Base-by-base conservation (phyloP, 2,797 vertebrate species). In the Meriones psammophilus region DNA sequence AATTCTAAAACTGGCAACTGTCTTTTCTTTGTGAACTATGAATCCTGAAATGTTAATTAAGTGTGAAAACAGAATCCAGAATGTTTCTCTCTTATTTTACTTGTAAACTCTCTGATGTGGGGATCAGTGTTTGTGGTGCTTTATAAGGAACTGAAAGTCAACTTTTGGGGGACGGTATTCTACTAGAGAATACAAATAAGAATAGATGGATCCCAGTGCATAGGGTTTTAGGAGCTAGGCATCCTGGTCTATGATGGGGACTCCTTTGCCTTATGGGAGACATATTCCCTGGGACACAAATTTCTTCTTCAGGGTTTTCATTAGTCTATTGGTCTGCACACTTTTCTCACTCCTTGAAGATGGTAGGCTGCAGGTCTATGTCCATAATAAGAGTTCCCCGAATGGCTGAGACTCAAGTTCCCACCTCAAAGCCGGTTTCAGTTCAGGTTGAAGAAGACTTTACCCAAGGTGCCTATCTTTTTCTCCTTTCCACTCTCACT, bases 11-110 rank as follows among this genome's bases (percentile, higher is more conserved):
- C 30, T 92, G 66, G 50, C 68, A 46, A 5, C 24, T 86, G 30
- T 93, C 74, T 86, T 97, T 78, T 88, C 64, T 84, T 92, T 66
- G 33, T 69, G 83, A 89, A 95, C 83, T 92, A 69, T 83, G 71
- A 62, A 94, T 93, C 69, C 58, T 88, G n/a, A 96, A 96, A 92
- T 91, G 87, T 76, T 76, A 94, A 28, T 76, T 87, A 22, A 12
- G 10, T 88, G 96, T 87, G 78, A 92, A 96, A 93, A 96, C 30
- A 76, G 42, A 91, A 94, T 93, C 74, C 66, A 95, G 92, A 76
- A 84, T 84, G 46, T 76, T 78, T 91, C 89, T 33, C 15, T 86
- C 24, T 64, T 71, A 77, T 42, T 93, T 88, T 92, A 79, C 87
- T 85, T 95, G 54, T 68, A 79, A 50, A 54, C 33, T 56, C 28